Percentiles rank a stretch among this genome's conserved stretches.
Conservation (phyloP, 2,113 vertebrate genomes). For the Cyanistes caeruleus region DNA sequence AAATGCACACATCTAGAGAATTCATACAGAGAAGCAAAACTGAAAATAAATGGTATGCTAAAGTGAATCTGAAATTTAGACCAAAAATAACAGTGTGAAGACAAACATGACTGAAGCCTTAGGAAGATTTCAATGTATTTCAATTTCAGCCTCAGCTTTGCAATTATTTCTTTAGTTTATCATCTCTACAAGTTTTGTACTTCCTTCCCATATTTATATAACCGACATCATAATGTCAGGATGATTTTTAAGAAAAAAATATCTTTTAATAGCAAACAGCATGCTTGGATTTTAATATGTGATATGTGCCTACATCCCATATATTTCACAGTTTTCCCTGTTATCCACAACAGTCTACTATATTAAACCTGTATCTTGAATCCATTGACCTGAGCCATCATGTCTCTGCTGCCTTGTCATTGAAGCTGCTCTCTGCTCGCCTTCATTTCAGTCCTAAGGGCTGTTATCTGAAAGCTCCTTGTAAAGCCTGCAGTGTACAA, state of each 20-base stretch:
- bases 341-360: background rate
- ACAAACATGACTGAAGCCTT: background rate
- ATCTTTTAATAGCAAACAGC: background rate
- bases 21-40: background rate
- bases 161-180: background rate
- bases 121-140: background rate
- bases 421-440: background rate
- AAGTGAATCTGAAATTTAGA: background rate
- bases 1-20: background rate
- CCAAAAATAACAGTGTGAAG: background rate
- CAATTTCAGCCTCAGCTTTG: background rate
- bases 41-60: background rate
- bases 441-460: background rate
- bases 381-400: background rate
- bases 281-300: background rate
- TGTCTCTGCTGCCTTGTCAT: background rate
- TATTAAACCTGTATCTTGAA: background rate
- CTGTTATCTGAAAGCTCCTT: background rate
- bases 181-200: background rate
- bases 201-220: background rate
- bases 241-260: background rate
- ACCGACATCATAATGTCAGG: background rate
- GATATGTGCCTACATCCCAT: background rate
- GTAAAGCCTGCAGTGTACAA: background rate
- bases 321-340: background rate